phyloP scores from a whole-genome alignment of 2,888 invertebrate species.

The Drosophila suboccidentalis region DNA sequence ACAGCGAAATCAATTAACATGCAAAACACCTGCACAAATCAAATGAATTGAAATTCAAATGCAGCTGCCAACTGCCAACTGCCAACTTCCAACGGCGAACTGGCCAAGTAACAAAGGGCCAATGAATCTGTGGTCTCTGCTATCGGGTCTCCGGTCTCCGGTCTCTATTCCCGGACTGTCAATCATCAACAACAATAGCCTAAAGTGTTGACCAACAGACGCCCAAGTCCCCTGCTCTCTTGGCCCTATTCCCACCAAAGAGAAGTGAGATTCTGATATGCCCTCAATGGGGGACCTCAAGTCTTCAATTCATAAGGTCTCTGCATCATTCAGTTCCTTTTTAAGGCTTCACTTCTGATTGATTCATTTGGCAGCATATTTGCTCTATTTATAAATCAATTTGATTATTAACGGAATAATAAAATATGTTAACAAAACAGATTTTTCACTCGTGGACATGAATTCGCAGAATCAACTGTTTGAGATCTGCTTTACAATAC shows the following conservation, averaged over 20 bases:
- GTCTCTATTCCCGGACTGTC: constrained; percentile 14
- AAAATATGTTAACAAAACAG: neutral
- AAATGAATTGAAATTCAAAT: constrained; percentile 61
- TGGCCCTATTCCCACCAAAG: neutral
- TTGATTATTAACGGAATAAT: neutral
- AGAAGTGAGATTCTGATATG: neutral
- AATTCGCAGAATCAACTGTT: neutral
- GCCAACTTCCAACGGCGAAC: constrained; percentile 19
- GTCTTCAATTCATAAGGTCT: neutral
- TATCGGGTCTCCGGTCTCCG: neutral
- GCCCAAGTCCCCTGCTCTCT: neutral
- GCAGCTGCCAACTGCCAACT: constrained; percentile 23
- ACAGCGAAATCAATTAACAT: constrained; percentile 75
- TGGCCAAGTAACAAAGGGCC: constrained; percentile 23
- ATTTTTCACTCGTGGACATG: neutral
- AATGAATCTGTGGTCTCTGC: constrained; percentile 11
- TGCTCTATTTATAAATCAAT: constrained; percentile 2
- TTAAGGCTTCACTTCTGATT: constrained; percentile 3
- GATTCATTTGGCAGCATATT: neutral
- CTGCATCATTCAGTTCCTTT: neutral
- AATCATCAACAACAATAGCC: constrained; percentile 55
- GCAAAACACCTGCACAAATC: constrained; percentile 73
- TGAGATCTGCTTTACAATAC: neutral
- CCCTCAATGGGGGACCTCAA: neutral
- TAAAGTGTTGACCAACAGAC: constrained; percentile 13